phyloP scores from a whole-genome alignment of 1,140 invertebrate genomes.

The Popillia japonica region DNA sequence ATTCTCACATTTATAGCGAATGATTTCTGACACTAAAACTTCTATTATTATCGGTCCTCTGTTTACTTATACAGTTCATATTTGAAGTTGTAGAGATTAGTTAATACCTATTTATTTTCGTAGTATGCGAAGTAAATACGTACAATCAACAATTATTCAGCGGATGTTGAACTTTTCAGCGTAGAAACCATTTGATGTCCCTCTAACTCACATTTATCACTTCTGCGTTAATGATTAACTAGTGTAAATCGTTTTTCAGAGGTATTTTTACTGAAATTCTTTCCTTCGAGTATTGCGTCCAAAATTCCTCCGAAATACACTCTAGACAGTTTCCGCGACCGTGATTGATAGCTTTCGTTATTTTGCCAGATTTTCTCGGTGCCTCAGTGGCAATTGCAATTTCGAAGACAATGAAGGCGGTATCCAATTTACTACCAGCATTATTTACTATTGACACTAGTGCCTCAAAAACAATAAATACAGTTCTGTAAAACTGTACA shows the following conservation, averaged over 20 bases:
- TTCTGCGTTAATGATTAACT: neutral
- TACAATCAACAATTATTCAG: neutral
- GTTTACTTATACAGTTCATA: too few relatives aligned
- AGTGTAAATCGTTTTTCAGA: neutral
- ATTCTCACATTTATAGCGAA: too few relatives aligned
- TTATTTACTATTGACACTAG: too few relatives aligned
- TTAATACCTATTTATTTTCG: neutral
- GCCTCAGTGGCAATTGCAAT: neutral
- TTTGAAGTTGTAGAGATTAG: too few relatives aligned
- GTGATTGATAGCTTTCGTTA: constrained; percentile 3
- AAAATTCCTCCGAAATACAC: neutral
- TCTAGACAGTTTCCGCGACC: neutral
- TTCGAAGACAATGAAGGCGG: neutral
- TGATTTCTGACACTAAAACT: too few relatives aligned
- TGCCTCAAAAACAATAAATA: too few relatives aligned
- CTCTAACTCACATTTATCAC: neutral
- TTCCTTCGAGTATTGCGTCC: neutral
- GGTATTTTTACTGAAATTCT: neutral
- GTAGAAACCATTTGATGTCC: neutral
- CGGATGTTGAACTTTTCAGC: neutral
- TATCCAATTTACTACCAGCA: neutral
- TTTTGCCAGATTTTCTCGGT: neutral
- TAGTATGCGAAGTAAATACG: neutral
- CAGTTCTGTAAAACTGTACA: neutral
- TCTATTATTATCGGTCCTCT: too few relatives aligned